Evolutionary conservation across 2,888 invertebrate genomes (phyloP).

Genomic region (Trissolcus brochymenae): DNA sequence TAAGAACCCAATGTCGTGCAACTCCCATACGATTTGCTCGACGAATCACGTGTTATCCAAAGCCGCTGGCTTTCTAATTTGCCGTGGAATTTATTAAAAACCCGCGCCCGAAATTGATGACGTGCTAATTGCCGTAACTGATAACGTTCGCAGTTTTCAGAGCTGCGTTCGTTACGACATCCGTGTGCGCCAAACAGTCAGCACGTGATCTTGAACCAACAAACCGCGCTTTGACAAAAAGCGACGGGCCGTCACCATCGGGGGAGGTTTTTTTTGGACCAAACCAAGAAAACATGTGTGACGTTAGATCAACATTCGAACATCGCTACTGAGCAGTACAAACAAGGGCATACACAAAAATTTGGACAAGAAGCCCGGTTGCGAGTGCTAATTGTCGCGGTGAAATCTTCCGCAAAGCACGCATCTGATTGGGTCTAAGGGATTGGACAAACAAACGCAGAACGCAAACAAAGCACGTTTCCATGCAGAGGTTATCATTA

Average conservation of each 20-base stretch:
- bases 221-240: conserved; percentile 25
- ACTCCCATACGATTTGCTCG: conserved; percentile 37
- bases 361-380: conserved; percentile 59
- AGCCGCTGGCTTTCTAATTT: conserved; percentile 41
- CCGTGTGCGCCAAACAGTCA: conserved; percentile 6
- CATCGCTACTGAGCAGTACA: conserved; percentile 66
- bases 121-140: conserved; percentile 22
- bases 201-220: conserved; percentile 12
- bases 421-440: conserved; percentile 45
- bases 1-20: conserved; percentile 59
- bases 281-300: conserved; percentile 6
- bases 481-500: background rate
- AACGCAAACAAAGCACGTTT: conserved; percentile 34
- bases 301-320: conserved; percentile 41
- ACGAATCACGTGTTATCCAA: conserved; percentile 48
- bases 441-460: conserved; percentile 31
- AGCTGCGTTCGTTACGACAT: conserved; percentile 22
- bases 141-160: conserved; percentile 7
- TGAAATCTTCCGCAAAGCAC: conserved; percentile 21
- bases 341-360: conserved; percentile 56
- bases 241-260: background rate
- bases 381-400: conserved; percentile 56
- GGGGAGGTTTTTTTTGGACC: background rate
- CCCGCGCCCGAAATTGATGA: conserved; percentile 34
- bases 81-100: conserved; percentile 40